phyloP scores from a whole-genome alignment of 2,797 vertebrate species.

The Amniataba percoides region DNA sequence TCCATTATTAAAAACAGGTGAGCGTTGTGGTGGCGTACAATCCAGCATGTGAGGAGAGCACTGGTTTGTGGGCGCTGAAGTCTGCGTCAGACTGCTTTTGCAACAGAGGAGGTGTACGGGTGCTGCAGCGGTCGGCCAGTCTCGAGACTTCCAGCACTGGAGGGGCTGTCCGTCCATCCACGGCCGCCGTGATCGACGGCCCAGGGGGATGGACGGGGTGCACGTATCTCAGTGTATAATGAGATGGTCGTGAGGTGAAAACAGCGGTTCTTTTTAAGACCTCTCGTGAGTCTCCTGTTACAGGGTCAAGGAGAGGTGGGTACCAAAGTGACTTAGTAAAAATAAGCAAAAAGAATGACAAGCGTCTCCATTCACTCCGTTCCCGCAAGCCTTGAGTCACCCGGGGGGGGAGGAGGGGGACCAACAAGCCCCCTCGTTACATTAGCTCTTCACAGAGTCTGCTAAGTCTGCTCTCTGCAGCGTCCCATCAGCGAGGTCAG shows the following conservation, averaged over 20 bases:
- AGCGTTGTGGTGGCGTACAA: conserved; percentile 76
- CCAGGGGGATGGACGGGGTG: conserved; percentile 44
- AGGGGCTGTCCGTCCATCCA: conserved; percentile 50
- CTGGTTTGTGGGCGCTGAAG: conserved; percentile 66
- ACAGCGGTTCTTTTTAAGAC: conserved; percentile 74
- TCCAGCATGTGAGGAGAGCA: conserved; percentile 85
- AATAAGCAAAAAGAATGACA: conserved; percentile 82
- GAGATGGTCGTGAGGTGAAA: conserved; percentile 69
- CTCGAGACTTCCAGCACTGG: conserved; percentile 52
- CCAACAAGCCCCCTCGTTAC: conserved; percentile 54
- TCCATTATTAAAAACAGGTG: conserved; percentile 86
- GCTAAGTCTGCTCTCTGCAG: conserved; percentile 53
- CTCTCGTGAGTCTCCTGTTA: conserved; percentile 77
- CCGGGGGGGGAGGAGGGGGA: too few species aligned
- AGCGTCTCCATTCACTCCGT: conserved; percentile 72
- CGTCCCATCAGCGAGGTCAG: conserved; percentile 63
- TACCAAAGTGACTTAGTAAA: conserved; percentile 90
- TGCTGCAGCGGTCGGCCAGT: conserved; percentile 40
- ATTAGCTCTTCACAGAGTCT: conserved; percentile 72
- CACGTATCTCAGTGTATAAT: conserved; percentile 62
- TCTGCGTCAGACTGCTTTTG: conserved; percentile 45
- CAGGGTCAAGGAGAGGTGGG: conserved; percentile 80
- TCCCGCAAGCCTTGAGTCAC: conserved; percentile 58
- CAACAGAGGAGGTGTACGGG: conserved; percentile 26
- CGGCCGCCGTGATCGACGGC: conserved; percentile 31